Evolutionary conservation across 2,113 vertebrate species (phyloP), one percentile per base, ranked within the genome.

Genomic region (Struthidea cinerea): DNA sequence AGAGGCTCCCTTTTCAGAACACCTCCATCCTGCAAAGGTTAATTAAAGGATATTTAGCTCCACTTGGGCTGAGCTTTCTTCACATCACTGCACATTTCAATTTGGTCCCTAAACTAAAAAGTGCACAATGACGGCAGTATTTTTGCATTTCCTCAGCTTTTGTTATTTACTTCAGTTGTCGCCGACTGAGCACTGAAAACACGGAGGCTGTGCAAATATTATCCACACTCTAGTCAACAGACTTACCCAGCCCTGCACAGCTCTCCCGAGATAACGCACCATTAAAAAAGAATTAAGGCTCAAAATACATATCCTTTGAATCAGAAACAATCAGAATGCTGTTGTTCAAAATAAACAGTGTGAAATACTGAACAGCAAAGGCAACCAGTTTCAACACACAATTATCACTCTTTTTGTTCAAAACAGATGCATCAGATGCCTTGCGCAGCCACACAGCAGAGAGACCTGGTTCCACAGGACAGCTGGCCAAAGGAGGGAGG

Each of bases 41-140:
- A 93, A 96, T 96, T 93, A 94, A 82, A 95, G 85, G 90, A 87
- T 92, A 79, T 95, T 96, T 91, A 94, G 92, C 94, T 97, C 86
- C 17, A 52, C 33, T 47, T 94, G 95, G 92, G 84, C 41, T 96
- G 92, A 97, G 89, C 77, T 95, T 87, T 90, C 95, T 96, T 97
- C 94, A 89, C 73, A 84, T 52, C 70, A 61, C 26, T 78, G 75
- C 84, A 57, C 77, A 88, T 95, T 95, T 96, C 91, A 53, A 82
- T 93, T 92, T 96, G 33, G 24, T 71, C 89, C 71, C 67, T 82
- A 69, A 93, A 84, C 30, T 96, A 95, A 94, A 97, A 91, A 49
- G 33, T 44, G 57, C 39, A 46, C 33, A 47, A 53, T 9, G 46
- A 70, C 0, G 0, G 37, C n/a, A 77, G 18, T 46, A 59, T 50